Conservation (phyloP, 2,797 vertebrate species). For the Somateria mollissima region DNA sequence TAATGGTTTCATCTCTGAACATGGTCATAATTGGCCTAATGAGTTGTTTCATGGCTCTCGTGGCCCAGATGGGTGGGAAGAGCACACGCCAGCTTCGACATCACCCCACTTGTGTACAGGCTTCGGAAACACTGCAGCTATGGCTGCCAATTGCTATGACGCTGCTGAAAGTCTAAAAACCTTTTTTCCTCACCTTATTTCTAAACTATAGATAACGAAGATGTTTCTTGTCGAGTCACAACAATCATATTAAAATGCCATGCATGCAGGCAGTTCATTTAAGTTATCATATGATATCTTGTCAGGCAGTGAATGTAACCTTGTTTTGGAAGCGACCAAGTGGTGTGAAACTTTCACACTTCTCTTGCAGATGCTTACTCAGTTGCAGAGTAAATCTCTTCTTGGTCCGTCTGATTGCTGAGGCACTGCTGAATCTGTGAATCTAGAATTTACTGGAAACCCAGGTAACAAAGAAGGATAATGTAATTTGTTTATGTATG, state of each 20-base stretch:
- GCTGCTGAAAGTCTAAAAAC: neutral
- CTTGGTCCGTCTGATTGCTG: neutral
- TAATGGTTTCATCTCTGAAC: neutral
- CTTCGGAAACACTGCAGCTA: neutral
- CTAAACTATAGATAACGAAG: neutral
- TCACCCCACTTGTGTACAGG: neutral
- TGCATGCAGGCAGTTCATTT: neutral
- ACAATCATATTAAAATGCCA: neutral
- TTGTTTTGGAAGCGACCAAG: neutral
- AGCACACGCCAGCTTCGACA: neutral
- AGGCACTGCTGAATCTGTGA: neutral
- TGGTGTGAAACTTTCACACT: neutral
- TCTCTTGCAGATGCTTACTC: neutral
- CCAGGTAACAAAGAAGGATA: neutral
- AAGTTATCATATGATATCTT: neutral
- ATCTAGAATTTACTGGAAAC: neutral
- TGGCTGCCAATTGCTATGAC: neutral
- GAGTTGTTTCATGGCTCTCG: neutral
- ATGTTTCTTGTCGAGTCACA: neutral
- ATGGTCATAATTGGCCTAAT: neutral
- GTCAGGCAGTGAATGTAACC: neutral
- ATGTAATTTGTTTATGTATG: rapidly evolving
- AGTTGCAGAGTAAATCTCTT: neutral
- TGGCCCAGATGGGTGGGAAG: neutral
- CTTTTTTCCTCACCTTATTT: neutral